These are phyloP conservation scores for Hassar affinis DNA, from an alignment of 2,113 vertebrate genomes.

Conservation along the genomic window DNA sequence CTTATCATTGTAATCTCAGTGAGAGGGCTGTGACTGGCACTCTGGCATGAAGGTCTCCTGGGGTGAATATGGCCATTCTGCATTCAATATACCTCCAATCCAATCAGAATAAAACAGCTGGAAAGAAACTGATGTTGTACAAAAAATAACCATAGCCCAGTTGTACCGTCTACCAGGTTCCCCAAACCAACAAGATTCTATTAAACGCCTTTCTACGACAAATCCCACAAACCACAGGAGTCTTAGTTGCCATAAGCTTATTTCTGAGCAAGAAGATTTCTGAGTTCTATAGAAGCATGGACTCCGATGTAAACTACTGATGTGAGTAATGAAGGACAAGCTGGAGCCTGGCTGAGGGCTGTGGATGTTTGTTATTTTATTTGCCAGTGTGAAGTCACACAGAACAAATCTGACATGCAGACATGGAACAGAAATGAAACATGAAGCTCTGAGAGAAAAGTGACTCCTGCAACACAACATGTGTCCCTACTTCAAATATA, in stretches of 20 bases:
- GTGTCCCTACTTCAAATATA: background rate
- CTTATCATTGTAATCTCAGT: constrained; percentile 39
- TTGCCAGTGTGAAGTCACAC: constrained; percentile 18
- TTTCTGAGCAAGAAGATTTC: constrained; percentile 15
- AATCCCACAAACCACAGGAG: constrained; percentile 10
- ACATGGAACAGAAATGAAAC: background rate
- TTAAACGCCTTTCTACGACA: constrained; percentile 31
- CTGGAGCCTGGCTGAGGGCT: constrained; percentile 1
- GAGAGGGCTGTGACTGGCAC: constrained; percentile 6
- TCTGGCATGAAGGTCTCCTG: constrained; percentile 26
- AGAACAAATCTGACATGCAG: constrained; percentile 16
- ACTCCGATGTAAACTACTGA: constrained; percentile 8
- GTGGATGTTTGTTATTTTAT: constrained; percentile 18
- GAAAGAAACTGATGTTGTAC: constrained; percentile 30
- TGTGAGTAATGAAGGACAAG: constrained; percentile 26
- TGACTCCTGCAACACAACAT: background rate
- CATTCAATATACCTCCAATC: constrained; percentile 32
- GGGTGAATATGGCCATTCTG: constrained; percentile 20
- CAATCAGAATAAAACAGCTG: constrained; percentile 36
- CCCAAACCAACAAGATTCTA: constrained; percentile 25
- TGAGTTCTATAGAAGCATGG: background rate
- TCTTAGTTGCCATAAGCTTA: background rate
- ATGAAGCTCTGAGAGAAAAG: background rate
- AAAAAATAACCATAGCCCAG: constrained; percentile 3
- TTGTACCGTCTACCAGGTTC: constrained; percentile 3